Conservation (phyloP, 2,113 vertebrate genomes). For the Bujurquina vittata region DNA sequence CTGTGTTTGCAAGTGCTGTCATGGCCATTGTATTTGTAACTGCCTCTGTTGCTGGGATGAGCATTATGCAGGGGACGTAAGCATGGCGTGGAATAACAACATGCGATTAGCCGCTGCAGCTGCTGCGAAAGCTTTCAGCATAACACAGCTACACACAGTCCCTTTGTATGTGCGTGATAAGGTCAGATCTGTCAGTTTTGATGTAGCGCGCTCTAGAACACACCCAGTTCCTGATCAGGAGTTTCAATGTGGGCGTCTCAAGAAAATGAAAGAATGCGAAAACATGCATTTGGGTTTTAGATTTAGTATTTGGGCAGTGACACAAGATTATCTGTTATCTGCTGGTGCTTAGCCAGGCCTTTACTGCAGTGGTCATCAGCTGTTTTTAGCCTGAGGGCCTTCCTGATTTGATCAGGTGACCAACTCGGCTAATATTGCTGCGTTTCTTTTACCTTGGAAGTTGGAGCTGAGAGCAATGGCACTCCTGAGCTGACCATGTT, state of each 20-base stretch:
- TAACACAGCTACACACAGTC: slow-evolving; percentile 40
- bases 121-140: slow-evolving; percentile 1
- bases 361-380: neutral
- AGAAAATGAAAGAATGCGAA: neutral
- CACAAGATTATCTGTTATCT: neutral
- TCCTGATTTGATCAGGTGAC: neutral
- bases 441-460: neutral
- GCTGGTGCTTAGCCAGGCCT: neutral
- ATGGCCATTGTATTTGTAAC: slow-evolving; percentile 9
- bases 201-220: slow-evolving; percentile 5
- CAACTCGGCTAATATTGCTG: neutral
- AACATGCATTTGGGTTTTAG: neutral
- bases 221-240: neutral
- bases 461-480: neutral
- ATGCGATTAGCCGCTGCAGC: slow-evolving; percentile 30
- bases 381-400: neutral
- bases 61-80: slow-evolving; percentile 12
- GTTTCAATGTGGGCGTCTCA: slow-evolving; percentile 15
- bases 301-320: neutral
- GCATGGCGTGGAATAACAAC: slow-evolving; percentile 25
- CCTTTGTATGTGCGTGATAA: slow-evolving; percentile 50
- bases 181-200: slow-evolving; percentile 55
- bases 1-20: slow-evolving; percentile 2
- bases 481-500: neutral
- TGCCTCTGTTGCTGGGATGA: slow-evolving; percentile 17